Evolutionary conservation across 1,140 invertebrate species (phyloP).

Genomic region (Caenorhabditis latens): DNA sequence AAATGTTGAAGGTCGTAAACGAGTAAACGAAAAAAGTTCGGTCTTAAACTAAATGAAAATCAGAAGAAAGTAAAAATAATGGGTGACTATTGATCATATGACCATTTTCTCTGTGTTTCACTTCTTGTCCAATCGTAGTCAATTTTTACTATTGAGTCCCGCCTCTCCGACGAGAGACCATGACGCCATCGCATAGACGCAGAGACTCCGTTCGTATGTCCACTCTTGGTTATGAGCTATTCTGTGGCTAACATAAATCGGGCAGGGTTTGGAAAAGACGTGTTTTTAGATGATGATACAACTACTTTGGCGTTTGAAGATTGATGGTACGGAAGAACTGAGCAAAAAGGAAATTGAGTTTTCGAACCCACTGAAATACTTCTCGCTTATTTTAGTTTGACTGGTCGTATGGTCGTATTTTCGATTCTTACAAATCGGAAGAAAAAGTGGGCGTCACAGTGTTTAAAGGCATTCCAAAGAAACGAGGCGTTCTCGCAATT

Average conservation of each 20-base stretch:
- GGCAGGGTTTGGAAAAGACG: not conserved
- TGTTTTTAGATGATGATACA: not conserved
- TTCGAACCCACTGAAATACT: not conserved
- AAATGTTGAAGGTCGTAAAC: not conserved
- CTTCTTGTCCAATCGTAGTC: constrained; percentile 28
- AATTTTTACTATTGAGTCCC: constrained; percentile 16
- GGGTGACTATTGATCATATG: constrained; percentile 23
- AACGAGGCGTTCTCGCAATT: constrained; percentile 24
- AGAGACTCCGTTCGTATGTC: not conserved
- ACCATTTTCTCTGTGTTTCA: not conserved
- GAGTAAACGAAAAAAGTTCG: not conserved
- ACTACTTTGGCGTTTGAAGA: not conserved
- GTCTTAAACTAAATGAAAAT: not conserved
- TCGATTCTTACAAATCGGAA: not conserved
- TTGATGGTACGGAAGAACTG: not conserved
- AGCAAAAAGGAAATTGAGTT: not conserved
- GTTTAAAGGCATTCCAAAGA: not conserved
- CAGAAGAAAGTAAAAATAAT: constrained; percentile 27
- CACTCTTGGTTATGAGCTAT: not conserved
- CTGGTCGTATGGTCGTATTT: not conserved
- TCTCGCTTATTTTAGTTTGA: not conserved
- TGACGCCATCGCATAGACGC: not conserved
- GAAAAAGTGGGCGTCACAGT: not conserved
- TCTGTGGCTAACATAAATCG: not conserved
- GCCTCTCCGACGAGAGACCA: not conserved